Percentiles rank a stretch among this genome's conserved stretches.
Conservation (phyloP, 1,140 invertebrate genomes). For the Aphidius gifuensis region DNA sequence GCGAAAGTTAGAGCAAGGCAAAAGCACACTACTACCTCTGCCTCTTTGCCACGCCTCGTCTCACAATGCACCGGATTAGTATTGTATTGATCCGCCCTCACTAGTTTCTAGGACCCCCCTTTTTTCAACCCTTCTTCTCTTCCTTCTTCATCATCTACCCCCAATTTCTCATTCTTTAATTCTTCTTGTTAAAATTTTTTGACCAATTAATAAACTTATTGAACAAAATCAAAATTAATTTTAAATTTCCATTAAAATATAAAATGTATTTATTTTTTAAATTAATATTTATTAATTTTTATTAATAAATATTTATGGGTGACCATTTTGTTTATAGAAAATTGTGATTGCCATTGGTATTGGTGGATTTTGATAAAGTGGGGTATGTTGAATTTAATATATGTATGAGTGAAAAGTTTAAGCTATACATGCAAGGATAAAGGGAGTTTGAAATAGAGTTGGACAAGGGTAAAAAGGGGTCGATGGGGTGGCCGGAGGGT, state of each 20-base stretch:
- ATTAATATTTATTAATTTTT: too few species aligned
- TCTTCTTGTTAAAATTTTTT: too few species aligned
- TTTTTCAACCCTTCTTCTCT: constrained; percentile 23
- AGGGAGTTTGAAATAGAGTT: too few species aligned
- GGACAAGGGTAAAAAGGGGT: constrained; percentile 20
- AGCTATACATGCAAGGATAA: too few species aligned
- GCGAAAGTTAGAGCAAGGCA: constrained; percentile 34
- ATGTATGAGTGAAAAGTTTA: too few species aligned
- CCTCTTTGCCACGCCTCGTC: constrained; percentile 52
- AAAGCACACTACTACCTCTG: constrained; percentile 41
- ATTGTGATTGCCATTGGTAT: constrained; percentile 43
- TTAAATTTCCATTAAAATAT: too few species aligned
- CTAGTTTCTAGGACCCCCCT: constrained; percentile 47
- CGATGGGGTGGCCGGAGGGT: background rate
- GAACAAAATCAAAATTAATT: too few species aligned
- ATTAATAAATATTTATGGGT: constrained; percentile 12
- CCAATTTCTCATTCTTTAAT: too few species aligned
- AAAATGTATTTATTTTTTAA: too few species aligned
- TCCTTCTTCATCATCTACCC: constrained; percentile 2
- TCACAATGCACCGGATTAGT: constrained; percentile 54
- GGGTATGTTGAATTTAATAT: constrained; percentile 11
- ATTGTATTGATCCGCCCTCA: constrained; percentile 57
- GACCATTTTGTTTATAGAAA: constrained; percentile 7
- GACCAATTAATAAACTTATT: too few species aligned
- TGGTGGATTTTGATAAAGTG: constrained; percentile 33